phyloP scores from a whole-genome alignment of 2,888 invertebrate genomes.

The Ptychoptera albimana region DNA sequence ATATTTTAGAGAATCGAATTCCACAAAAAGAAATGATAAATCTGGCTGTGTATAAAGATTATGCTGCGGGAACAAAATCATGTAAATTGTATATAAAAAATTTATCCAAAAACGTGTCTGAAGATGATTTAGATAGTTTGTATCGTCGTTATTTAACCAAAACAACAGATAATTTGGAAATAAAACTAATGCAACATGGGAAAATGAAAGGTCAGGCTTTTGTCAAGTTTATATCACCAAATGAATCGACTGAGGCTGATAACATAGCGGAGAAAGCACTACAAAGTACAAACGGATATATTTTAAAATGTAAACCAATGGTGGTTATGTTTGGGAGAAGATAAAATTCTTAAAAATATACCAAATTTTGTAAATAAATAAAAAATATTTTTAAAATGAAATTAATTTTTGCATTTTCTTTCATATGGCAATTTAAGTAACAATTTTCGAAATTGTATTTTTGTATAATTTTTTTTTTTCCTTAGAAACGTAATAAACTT shows the following conservation, averaged over 20 bases:
- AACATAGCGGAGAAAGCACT: constrained; percentile 57
- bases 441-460: too few species aligned
- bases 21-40: constrained; percentile 52
- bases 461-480: too few species aligned
- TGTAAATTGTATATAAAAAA: constrained; percentile 87
- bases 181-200: constrained; percentile 83
- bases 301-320: constrained; percentile 77
- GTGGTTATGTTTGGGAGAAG: constrained; percentile 70
- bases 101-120: constrained; percentile 63
- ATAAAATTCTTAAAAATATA: constrained; percentile 6
- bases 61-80: constrained; percentile 63
- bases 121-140: constrained; percentile 56
- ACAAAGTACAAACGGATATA: constrained; percentile 71
- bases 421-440: too few species aligned
- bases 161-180: constrained; percentile 35
- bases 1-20: constrained; percentile 51
- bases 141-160: constrained; percentile 48
- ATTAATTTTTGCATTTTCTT: too few species aligned
- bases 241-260: constrained; percentile 9
- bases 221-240: constrained; percentile 38
- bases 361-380: too few species aligned
- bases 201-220: constrained; percentile 96
- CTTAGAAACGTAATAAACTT: too few species aligned
- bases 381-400: too few species aligned
- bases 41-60: constrained; percentile 71